phyloP scores from a whole-genome alignment of 1,140 invertebrate species.

The Delia radicum region DNA sequence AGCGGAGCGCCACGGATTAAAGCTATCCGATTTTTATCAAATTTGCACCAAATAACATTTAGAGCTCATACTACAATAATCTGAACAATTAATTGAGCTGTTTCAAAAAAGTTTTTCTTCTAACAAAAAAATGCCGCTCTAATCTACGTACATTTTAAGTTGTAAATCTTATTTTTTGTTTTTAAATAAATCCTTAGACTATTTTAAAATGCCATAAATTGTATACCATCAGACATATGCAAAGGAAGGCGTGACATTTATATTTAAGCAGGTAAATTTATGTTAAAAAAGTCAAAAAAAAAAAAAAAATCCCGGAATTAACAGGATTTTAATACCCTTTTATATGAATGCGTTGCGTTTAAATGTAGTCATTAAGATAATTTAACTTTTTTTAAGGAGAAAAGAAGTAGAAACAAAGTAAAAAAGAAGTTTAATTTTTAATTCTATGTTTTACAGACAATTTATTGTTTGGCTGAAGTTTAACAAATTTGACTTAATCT shows the following conservation, averaged over 20 bases:
- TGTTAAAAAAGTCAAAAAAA: background rate
- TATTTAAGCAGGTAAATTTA: conserved; percentile 13
- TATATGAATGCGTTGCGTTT: background rate
- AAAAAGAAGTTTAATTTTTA: conserved; percentile 8
- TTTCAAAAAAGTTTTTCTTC: too few species aligned
- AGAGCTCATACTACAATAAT: too few species aligned
- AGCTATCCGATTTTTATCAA: too few species aligned
- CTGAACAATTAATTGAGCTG: background rate
- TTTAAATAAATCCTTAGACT: background rate
- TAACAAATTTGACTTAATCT: conserved; percentile 19
- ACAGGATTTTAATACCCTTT: background rate
- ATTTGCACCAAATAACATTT: too few species aligned
- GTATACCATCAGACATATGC: conserved; percentile 10
- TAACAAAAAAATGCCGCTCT: too few species aligned
- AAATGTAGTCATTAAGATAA: conserved; percentile 15
- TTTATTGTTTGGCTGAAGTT: conserved; percentile 1
- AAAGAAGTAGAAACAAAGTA: background rate
- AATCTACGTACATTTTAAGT: too few species aligned
- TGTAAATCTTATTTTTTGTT: background rate
- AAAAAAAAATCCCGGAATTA: background rate
- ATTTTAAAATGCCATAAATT: conserved; percentile 13
- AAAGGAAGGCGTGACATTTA: conserved; percentile 21
- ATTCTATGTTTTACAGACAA: background rate
- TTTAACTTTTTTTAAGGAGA: background rate
- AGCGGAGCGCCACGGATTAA: too few species aligned